Evolutionary conservation across 2,113 vertebrate species (phyloP).

Genomic region (Upupa epops): DNA sequence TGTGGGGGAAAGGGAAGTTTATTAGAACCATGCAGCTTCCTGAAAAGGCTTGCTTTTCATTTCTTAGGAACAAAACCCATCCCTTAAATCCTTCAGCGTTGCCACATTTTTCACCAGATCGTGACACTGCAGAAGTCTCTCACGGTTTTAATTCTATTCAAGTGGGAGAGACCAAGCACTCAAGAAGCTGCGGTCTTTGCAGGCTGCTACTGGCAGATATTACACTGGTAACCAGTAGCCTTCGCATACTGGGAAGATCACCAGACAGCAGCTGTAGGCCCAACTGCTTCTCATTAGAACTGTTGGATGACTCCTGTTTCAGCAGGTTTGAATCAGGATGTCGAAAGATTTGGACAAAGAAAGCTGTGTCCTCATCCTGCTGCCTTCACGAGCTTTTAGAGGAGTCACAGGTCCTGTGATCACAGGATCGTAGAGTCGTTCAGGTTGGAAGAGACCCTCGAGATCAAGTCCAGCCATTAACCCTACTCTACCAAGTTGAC

Average conservation of each 20-base stretch:
- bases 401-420: not conserved
- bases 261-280: not conserved
- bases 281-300: not conserved
- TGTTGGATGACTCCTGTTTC: not conserved
- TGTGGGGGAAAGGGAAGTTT: not conserved
- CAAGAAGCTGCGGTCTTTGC: not conserved
- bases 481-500: too few species aligned
- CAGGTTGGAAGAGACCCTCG: too few species aligned
- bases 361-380: not conserved
- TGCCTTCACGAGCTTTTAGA: not conserved
- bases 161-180: not conserved
- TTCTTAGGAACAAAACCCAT: not conserved
- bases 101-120: not conserved
- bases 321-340: not conserved
- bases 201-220: not conserved
- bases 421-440: too few species aligned
- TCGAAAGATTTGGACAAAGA: not conserved
- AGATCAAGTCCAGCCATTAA: too few species aligned
- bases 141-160: not conserved
- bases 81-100: not conserved
- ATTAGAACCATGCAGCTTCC: not conserved
- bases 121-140: not conserved
- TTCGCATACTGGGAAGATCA: accelerated
- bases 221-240: not conserved
- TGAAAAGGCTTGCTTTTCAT: not conserved